These are phyloP conservation scores for Epirrita christyi DNA, from an alignment of 2,888 invertebrate genomes.

Conservation along the genomic window DNA sequence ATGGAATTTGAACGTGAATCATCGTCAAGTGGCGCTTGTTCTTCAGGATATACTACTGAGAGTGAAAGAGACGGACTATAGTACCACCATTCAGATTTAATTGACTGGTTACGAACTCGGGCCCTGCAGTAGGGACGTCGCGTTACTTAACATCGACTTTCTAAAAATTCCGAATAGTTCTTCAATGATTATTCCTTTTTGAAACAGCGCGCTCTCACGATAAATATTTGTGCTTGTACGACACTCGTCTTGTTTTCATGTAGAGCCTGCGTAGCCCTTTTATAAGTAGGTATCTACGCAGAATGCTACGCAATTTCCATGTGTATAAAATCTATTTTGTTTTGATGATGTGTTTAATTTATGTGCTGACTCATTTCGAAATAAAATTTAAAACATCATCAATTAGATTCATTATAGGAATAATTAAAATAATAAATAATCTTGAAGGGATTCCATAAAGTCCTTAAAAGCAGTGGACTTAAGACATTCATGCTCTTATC, in stretches of 20 bases:
- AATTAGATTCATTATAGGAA: too few relatives aligned
- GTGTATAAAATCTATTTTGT: slow-evolving; percentile 7
- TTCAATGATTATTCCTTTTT: slow-evolving; percentile 66
- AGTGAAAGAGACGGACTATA: slow-evolving; percentile 73
- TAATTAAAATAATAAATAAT: background rate
- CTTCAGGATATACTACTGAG: slow-evolving; percentile 67
- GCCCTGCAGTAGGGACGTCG: slow-evolving; percentile 79
- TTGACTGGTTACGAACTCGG: slow-evolving; percentile 82
- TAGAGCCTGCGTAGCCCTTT: slow-evolving; percentile 35
- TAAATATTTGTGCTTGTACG: slow-evolving; percentile 38
- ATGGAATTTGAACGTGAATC: slow-evolving; percentile 81
- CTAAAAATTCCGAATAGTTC: slow-evolving; percentile 78
- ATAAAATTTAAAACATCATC: background rate
- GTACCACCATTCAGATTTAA: slow-evolving; percentile 80
- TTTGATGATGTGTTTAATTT: slow-evolving; percentile 1
- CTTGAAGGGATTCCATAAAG: slow-evolving; percentile 45
- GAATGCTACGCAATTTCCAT: slow-evolving; percentile 18
- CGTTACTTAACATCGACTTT: slow-evolving; percentile 78
- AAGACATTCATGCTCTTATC: slow-evolving; percentile 66
- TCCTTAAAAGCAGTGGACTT: slow-evolving; percentile 72
- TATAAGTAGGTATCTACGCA: slow-evolving; percentile 27
- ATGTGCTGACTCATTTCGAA: background rate
- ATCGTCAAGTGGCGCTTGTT: slow-evolving; percentile 81
- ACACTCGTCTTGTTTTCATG: slow-evolving; percentile 35
- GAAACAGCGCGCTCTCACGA: slow-evolving; percentile 52